Conservation (phyloP, 2,888 invertebrate genomes). For the Nephrotoma guestfalica region DNA sequence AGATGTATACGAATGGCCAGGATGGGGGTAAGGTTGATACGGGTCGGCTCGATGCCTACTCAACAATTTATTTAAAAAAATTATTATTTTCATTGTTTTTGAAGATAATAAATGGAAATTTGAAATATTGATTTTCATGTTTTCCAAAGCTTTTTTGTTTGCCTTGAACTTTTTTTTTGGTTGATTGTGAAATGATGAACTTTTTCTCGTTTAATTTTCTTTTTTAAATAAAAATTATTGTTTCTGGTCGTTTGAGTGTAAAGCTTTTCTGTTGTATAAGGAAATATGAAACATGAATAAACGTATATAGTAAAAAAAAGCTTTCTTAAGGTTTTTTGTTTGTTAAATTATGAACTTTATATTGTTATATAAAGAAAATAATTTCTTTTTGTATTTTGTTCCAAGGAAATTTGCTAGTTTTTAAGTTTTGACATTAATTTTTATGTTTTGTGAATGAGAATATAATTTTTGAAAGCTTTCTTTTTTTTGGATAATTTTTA, state of each 20-base stretch:
- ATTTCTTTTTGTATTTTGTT: background rate
- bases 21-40: background rate
- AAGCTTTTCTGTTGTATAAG: background rate
- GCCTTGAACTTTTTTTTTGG: background rate
- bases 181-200: background rate
- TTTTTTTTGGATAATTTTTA: background rate
- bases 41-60: background rate
- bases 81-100: background rate
- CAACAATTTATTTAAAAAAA: background rate
- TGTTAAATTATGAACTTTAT: background rate
- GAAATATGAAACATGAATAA: background rate
- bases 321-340: background rate
- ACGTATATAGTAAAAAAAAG: background rate
- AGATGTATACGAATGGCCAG: background rate
- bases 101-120: background rate
- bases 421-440: background rate
- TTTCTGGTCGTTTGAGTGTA: background rate
- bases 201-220: background rate
- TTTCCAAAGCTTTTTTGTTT: background rate
- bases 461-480: background rate
- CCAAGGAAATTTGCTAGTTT: background rate
- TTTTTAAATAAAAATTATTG: background rate
- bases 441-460: background rate
- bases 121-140: background rate
- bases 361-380: background rate